A percentile compares a stretch with the other conserved stretches of the same genome.
These are phyloP conservation scores for Plagodis dolabraria DNA, from an alignment of 2,888 invertebrate genomes.

Conservation along the genomic window DNA sequence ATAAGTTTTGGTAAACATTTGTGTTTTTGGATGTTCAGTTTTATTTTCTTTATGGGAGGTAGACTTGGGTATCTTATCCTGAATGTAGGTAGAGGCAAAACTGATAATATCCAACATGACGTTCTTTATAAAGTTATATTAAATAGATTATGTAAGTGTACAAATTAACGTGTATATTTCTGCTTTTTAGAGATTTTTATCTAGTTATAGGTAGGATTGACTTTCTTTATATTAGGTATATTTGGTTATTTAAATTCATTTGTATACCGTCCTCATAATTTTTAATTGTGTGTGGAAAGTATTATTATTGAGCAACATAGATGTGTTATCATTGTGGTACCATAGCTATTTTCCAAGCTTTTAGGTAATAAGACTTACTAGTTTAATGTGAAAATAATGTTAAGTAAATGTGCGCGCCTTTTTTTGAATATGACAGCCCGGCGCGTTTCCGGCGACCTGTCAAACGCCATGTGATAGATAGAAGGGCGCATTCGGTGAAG, in stretches of 20 bases:
- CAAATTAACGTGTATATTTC: too few species aligned
- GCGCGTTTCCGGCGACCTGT: constrained; percentile 80
- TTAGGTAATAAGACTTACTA: constrained; percentile 24
- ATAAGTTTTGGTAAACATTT: constrained; percentile 1
- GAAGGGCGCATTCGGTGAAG: constrained; percentile 81
- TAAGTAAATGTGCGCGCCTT: constrained; percentile 68
- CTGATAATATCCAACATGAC: too few species aligned
- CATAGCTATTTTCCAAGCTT: constrained; percentile 35
- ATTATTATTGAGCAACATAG: constrained; percentile 45
- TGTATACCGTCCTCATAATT: neutral
- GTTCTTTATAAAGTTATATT: too few species aligned
- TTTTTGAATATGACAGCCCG: constrained; percentile 78
- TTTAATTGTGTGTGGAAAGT: constrained; percentile 17
- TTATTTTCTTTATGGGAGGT: constrained; percentile 27
- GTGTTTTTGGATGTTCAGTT: constrained; percentile 19
- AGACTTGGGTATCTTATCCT: constrained; percentile 13
- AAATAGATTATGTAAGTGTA: too few species aligned
- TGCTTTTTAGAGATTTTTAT: too few species aligned
- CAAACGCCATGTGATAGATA: constrained; percentile 85
- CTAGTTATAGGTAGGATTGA: neutral
- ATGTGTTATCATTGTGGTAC: constrained; percentile 39
- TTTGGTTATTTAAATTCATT: constrained; percentile 4
- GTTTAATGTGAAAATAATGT: constrained; percentile 44
- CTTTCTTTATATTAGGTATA: neutral
- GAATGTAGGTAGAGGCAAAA: too few species aligned